Base-by-base conservation (phyloP, 2,113 vertebrate species). In the Channa maculata region DNA sequence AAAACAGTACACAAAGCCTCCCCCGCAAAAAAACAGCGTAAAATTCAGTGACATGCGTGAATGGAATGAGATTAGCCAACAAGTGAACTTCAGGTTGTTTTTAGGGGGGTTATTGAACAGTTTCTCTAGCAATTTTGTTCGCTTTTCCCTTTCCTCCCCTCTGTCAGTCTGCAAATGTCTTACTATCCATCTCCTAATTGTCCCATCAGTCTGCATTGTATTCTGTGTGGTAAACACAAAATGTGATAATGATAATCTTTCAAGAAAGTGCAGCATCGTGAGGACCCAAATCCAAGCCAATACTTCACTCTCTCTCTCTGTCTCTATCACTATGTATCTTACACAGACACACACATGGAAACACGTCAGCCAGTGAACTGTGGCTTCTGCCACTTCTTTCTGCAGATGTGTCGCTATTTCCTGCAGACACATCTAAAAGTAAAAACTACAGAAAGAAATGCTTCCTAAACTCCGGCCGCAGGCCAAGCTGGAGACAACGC, bases 181-280 rank as follows among this genome's bases (percentile, higher is more conserved):
- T 62, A 54, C 73, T 41, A 69, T 85, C 62, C 2, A 15, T 77
- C 67, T 71, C 65, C 36, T 12, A 6, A n/a, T 58, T 51, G 60
- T 70, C 12, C 43, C 52, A 33, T 67, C 77, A 58, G 9, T 58
- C 53, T 61, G 72, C 51, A 77, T 51, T 73, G 71, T 67, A 65
- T 75, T 77, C 52, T 49, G 55, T 24, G 73, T 1, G 0, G n/a
- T 44, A 71, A 77, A 77, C 14, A 64, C 61, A 71, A 84, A 82
- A 83, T 82, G 68, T 85, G 85, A 77, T 54, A 69, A 75, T 60
- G 79, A 77, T 85, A 84, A 87, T 85, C 61, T 69, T 76, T 84
- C 46, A 49, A 58, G 44, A 74, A 75, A 80, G 77, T 49, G 48
- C 76, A 49, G 85, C 73, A 65, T 75, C 45, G 54, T 14, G n/a